Conservation (phyloP, 2,113 vertebrate species). For the Climacteris rufus region DNA sequence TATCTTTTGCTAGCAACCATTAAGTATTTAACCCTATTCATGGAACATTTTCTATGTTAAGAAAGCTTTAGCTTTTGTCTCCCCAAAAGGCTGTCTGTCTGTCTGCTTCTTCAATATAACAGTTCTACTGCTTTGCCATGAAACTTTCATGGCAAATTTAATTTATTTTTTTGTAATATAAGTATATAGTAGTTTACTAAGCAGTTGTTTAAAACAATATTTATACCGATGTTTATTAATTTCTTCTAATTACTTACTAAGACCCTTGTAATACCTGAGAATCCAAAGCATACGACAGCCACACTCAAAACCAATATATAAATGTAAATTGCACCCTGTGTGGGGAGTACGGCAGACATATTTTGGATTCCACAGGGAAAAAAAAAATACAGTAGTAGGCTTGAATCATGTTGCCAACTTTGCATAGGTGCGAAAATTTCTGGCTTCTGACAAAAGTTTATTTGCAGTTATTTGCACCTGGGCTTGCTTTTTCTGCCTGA, state of each 20-base stretch:
- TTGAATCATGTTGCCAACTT: neutral
- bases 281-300: neutral
- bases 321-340: neutral
- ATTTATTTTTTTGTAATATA: neutral
- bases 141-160: neutral
- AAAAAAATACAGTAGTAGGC: neutral
- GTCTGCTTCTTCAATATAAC: neutral
- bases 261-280: neutral
- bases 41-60: conserved; percentile 40
- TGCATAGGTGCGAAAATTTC: neutral
- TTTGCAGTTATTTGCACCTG: neutral
- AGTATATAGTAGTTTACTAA: neutral
- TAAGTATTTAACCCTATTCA: conserved; percentile 59
- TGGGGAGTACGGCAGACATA: neutral
- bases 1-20: conserved; percentile 62
- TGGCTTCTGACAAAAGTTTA: conserved; percentile 20
- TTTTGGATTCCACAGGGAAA: neutral
- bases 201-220: neutral
- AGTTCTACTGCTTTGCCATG: neutral
- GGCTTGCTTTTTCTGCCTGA: neutral
- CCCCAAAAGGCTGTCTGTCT: conserved; percentile 36
- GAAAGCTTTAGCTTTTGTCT: conserved; percentile 51
- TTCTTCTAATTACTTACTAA: conserved; percentile 25
- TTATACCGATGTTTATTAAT: neutral
- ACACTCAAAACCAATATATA: neutral